phyloP scores from a whole-genome alignment of 2,797 vertebrate species.

The Neolamprologus multifasciatus region DNA sequence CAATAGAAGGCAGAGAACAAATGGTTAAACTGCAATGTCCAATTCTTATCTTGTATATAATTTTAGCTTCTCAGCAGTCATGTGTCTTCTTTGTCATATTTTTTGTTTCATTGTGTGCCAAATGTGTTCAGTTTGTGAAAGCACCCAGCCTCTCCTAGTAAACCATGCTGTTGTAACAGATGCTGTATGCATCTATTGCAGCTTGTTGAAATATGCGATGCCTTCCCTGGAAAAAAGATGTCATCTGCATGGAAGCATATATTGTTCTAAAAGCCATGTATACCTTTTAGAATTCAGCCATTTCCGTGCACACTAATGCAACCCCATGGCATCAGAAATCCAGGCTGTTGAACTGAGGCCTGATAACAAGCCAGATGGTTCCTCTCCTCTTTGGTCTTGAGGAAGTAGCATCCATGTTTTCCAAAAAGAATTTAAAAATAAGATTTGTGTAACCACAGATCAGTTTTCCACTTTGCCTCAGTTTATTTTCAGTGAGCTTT shows the following conservation, averaged over 20 bases:
- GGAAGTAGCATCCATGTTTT: neutral
- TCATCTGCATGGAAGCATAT: neutral
- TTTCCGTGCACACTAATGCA: neutral
- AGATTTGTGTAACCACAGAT: neutral
- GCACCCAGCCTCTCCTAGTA: neutral
- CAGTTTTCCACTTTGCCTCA: neutral
- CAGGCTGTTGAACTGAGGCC: neutral
- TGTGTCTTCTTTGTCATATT: neutral
- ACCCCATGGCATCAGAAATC: neutral
- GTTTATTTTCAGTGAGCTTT: neutral
- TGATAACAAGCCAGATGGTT: neutral
- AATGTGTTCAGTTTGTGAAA: neutral
- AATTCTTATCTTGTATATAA: neutral
- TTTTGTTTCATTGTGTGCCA: neutral
- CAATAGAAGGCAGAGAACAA: neutral
- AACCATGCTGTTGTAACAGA: neutral
- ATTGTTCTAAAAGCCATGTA: neutral
- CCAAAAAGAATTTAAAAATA: neutral
- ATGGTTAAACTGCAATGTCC: neutral
- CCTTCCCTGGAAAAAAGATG: neutral
- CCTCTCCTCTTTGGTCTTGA: neutral
- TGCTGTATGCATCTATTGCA: neutral
- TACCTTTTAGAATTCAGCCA: neutral
- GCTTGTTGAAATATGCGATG: neutral
- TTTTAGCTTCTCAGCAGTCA: neutral